Base-by-base conservation (phyloP, 2,888 invertebrate species). In the Archaeoteleia sp. region DNA sequence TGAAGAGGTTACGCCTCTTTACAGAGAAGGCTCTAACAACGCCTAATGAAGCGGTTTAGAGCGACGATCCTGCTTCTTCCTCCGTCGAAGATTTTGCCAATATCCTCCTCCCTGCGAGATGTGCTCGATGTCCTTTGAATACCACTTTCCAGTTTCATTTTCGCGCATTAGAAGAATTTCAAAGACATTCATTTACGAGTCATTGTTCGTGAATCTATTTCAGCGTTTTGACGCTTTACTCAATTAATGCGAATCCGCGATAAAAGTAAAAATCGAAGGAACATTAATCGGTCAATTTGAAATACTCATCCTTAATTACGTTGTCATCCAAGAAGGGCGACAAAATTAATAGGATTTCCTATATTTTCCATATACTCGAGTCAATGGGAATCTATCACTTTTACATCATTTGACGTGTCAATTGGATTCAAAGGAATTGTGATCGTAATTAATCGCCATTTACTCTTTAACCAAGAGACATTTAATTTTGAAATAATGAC, bases 41-140 rank as follows among this genome's bases (percentile, higher is more conserved):
- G 49, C 37, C 25, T 65, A 65, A 51, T 65, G 65, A 65, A 62
- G 51, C 57, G 45, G 51, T 65, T 57, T 51, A 51, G 39, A 23
- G 27, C 27, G 45, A 51, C 51, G 45, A 57, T 40, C 27, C 29
- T 8, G 7, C 4, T 9, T 3, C 51, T 55, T 17, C 40, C n/a
- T 12, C 20, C 20, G 20, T 5, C 42, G 25, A 42, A 45, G 15
- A 65, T 51, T 51, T 57, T 8, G 14, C 34, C 39, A 65, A 51
- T 63, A 65, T 46, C 34, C 39, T n/a, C 29, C 9, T 2, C 9
- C 1, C 29, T 29, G 5, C 20, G 20, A 20, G 20, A 20, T 20
- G 20, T 20, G 3, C 20, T 20, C 20, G 20, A 20, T 20, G 20
- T 20, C 5, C 20, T 20, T 20, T 20, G 20, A 20, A 20, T 20